These are phyloP conservation scores for Pseudomyrmex concolor DNA, from an alignment of 1,140 invertebrate genomes.

Conservation along the genomic window DNA sequence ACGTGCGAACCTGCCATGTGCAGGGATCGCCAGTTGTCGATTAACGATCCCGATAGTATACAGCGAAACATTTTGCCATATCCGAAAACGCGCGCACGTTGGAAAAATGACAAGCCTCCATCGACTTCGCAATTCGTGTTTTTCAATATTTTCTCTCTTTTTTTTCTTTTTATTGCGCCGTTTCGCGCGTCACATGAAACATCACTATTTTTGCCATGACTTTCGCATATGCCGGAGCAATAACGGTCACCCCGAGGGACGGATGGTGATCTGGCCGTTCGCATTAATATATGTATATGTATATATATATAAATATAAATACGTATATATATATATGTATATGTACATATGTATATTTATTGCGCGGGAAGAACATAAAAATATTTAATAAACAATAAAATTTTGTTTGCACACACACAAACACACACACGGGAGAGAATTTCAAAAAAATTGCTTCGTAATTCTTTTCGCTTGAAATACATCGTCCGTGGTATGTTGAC, in stretches of 20 bases:
- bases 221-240: not conserved
- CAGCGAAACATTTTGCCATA: conserved; percentile 29
- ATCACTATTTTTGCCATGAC: conserved; percentile 6
- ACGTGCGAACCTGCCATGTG: conserved; percentile 59
- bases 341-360: no score
- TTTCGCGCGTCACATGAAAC: not conserved
- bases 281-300: not conserved
- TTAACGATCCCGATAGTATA: conserved; percentile 39
- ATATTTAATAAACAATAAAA: no score
- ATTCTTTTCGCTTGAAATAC: conserved; percentile 8
- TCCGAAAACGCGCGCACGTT: conserved; percentile 12
- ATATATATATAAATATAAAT: no score
- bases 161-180: not conserved
- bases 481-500: not conserved
- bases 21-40: conserved; percentile 53
- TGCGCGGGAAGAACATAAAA: no score
- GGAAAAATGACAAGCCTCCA: conserved; percentile 40
- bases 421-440: no score
- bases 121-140: conserved; percentile 4
- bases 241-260: not conserved
- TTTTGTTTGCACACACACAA: no score
- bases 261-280: not conserved
- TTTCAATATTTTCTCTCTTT: conserved; percentile 16
- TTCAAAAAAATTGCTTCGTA: not conserved
- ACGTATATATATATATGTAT: no score